phyloP scores from a whole-genome alignment of 2,113 vertebrate genomes.

The Artemisiospiza belli region DNA sequence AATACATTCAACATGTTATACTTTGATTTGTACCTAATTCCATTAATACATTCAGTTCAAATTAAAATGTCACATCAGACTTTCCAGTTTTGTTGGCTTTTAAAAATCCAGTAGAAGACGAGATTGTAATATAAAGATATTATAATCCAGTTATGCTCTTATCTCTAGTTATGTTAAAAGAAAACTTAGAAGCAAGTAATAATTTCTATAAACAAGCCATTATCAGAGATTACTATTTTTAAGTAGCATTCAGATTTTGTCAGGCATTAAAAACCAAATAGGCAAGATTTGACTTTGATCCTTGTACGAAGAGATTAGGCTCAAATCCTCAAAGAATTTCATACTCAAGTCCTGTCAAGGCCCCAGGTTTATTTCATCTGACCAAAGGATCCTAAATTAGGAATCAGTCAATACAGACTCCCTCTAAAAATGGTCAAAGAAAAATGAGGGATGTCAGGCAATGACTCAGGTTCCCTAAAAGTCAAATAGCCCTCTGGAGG shows the following conservation, averaged over 20 bases:
- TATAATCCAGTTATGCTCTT: background rate
- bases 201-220: background rate
- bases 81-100: background rate
- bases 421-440: background rate
- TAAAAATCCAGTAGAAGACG: background rate
- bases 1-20: constrained; percentile 45
- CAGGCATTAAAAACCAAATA: background rate
- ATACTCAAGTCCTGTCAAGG: background rate
- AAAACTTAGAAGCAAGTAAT: constrained; percentile 3
- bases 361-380: background rate
- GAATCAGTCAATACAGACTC: background rate
- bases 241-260: background rate
- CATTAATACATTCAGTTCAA: background rate
- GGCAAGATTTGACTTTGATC: background rate
- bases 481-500: background rate
- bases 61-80: background rate
- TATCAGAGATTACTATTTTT: background rate
- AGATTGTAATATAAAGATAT: background rate
- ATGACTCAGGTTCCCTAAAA: background rate
- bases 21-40: constrained; percentile 51
- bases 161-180: background rate
- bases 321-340: background rate
- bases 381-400: background rate
- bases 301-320: background rate
- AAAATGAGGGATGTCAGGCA: background rate